These are phyloP conservation scores for Colinus virginianus DNA, from an alignment of 2,113 vertebrate genomes.

Conservation along the genomic window DNA sequence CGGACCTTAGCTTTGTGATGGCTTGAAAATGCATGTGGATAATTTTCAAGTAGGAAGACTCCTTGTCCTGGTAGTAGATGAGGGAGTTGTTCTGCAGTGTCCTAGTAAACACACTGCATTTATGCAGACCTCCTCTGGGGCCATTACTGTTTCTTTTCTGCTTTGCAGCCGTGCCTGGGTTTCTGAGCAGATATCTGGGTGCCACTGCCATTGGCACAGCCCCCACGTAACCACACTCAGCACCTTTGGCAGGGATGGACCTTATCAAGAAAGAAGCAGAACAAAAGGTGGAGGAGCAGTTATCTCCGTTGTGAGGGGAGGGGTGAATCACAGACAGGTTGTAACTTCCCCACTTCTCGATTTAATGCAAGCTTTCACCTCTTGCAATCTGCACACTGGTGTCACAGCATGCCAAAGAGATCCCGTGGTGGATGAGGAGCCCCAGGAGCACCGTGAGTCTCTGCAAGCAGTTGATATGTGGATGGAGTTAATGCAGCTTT, in stretches of 20 bases:
- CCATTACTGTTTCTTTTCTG: neutral
- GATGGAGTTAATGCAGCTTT: fast-evolving
- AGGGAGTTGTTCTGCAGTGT: neutral
- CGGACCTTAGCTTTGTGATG: neutral
- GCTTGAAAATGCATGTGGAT: neutral
- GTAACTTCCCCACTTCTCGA: neutral
- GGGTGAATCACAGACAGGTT: neutral
- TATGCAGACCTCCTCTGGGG: neutral
- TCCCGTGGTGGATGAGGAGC: fast-evolving
- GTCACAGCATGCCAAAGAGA: neutral
- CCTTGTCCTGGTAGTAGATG: neutral
- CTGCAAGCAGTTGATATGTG: neutral
- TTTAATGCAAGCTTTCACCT: neutral
- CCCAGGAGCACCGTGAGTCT: fast-evolving
- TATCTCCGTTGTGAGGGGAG: neutral
- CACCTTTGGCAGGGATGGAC: neutral
- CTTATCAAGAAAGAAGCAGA: neutral
- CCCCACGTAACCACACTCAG: fast-evolving
- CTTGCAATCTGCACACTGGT: fast-evolving
- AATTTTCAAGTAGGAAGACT: neutral
- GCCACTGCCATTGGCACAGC: neutral
- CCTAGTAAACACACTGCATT: neutral
- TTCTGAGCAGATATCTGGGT: neutral
- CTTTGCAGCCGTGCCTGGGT: neutral
- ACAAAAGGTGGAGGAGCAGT: neutral